phyloP scores from a whole-genome alignment of 2,888 invertebrate species.

The Panzeria rudis region DNA sequence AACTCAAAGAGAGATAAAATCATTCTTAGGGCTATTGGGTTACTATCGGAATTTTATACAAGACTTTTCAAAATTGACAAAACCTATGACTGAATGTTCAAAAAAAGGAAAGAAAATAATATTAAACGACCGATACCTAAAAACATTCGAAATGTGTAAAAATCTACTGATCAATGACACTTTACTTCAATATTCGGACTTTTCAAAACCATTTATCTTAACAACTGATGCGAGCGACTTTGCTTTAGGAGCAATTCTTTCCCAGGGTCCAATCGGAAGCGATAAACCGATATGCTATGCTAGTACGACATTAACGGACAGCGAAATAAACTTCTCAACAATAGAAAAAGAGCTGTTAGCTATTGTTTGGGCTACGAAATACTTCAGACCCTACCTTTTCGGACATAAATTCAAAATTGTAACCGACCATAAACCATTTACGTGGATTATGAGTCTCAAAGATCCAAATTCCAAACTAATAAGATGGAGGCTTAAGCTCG shows the following conservation, averaged over 20 bases:
- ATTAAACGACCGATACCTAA: constrained; percentile 31
- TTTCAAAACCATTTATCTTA: constrained; percentile 76
- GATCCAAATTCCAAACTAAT: constrained; percentile 17
- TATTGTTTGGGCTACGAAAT: too few species aligned
- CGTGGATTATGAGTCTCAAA: too few species aligned
- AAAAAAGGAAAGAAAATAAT: constrained; percentile 52
- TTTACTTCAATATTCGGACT: constrained; percentile 73
- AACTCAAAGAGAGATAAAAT: constrained; percentile 41
- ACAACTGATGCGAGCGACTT: constrained; percentile 77
- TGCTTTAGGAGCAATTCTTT: constrained; percentile 76
- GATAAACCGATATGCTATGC: constrained; percentile 77
- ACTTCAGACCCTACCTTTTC: constrained; percentile 17
- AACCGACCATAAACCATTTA: too few species aligned
- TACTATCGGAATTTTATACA: constrained; percentile 45
- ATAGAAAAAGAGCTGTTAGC: too few species aligned
- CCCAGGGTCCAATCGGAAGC: constrained; percentile 76
- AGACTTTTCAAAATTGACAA: constrained; percentile 45
- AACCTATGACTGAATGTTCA: constrained; percentile 63
- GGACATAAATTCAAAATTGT: too few species aligned
- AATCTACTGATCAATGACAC: constrained; percentile 63
- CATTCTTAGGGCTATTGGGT: constrained; percentile 32
- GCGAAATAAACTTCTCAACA: constrained; percentile 75
- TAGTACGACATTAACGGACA: constrained; percentile 73
- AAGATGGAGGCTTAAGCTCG: constrained; percentile 33
- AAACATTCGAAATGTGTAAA: constrained; percentile 70